Evolutionary conservation across 2,888 invertebrate genomes (phyloP).

Genomic region (Nemurella pictetii): DNA sequence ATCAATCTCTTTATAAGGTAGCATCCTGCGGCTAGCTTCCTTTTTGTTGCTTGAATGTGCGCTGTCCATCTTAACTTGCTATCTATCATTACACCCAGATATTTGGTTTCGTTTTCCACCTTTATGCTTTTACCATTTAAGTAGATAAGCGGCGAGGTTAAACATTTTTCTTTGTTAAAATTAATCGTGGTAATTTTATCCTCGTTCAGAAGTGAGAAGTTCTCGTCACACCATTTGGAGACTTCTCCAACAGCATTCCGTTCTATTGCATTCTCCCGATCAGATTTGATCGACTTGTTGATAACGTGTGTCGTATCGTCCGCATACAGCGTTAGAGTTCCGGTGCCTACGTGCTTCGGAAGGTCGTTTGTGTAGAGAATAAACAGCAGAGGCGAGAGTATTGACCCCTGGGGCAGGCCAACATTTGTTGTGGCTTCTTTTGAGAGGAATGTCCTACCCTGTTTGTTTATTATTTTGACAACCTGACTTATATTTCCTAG

Average conservation of each 20-base stretch:
- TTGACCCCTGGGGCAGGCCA: conserved; percentile 33
- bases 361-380: conserved; percentile 32
- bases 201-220: neutral
- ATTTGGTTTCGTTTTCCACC: neutral
- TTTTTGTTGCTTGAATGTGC: conserved; percentile 1
- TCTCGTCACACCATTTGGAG: neutral
- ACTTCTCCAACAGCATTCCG: neutral
- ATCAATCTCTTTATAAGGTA: neutral
- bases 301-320: neutral
- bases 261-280: neutral
- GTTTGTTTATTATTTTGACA: conserved; percentile 7
- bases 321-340: conserved; percentile 19
- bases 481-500: conserved; percentile 19
- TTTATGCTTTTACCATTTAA: conserved; percentile 10
- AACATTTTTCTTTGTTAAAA: neutral
- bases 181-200: neutral
- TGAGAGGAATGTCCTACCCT: conserved; percentile 2
- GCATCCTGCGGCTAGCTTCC: neutral
- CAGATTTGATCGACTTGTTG: conserved; percentile 16
- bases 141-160: neutral
- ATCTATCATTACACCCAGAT: conserved; percentile 10
- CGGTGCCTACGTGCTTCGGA: neutral
- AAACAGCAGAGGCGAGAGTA: conserved; percentile 17
- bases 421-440: neutral
- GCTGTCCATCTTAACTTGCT: neutral